These are phyloP conservation scores for Engystomops pustulosus DNA, from an alignment of 2,113 vertebrate genomes.

Conservation along the genomic window DNA sequence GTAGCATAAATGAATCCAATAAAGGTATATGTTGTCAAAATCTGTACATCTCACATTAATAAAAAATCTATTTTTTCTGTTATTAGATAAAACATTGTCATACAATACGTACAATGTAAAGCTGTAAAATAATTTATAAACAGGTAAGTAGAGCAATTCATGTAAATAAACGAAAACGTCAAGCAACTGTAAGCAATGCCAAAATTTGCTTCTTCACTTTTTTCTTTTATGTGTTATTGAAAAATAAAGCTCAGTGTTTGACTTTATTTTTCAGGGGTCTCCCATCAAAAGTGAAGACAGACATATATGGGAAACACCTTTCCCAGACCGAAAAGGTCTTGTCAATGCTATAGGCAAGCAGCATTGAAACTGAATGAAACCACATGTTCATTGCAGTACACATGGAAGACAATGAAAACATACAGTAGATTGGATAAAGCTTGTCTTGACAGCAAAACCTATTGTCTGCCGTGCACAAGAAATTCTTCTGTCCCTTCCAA, in stretches of 20 bases:
- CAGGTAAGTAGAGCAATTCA: neutral
- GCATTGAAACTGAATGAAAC: conserved; percentile 47
- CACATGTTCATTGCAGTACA: conserved; percentile 51
- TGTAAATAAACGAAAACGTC: neutral
- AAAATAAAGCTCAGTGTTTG: conserved; percentile 61
- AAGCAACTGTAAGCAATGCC: conserved; percentile 49
- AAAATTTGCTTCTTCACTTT: conserved; percentile 54
- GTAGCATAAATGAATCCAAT: neutral
- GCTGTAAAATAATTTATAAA: neutral
- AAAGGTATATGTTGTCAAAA: neutral
- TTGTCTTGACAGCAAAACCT: neutral
- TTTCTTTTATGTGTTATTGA: conserved; percentile 25
- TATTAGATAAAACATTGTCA: neutral
- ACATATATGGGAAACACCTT: neutral
- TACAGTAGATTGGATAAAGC: neutral
- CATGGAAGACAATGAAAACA: neutral
- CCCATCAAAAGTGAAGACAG: conserved; percentile 53
- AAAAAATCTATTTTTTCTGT: neutral
- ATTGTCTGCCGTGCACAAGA: conserved; percentile 23
- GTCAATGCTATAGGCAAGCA: conserved; percentile 49
- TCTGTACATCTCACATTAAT: neutral
- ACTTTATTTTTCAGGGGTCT: conserved; percentile 59
- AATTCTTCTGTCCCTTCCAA: neutral
- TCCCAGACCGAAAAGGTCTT: neutral
- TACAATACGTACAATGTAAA: neutral